Percentiles rank a stretch among this genome's conserved stretches.
phyloP scores from a whole-genome alignment of 2,113 vertebrate species.

The Varanus komodoensis region DNA sequence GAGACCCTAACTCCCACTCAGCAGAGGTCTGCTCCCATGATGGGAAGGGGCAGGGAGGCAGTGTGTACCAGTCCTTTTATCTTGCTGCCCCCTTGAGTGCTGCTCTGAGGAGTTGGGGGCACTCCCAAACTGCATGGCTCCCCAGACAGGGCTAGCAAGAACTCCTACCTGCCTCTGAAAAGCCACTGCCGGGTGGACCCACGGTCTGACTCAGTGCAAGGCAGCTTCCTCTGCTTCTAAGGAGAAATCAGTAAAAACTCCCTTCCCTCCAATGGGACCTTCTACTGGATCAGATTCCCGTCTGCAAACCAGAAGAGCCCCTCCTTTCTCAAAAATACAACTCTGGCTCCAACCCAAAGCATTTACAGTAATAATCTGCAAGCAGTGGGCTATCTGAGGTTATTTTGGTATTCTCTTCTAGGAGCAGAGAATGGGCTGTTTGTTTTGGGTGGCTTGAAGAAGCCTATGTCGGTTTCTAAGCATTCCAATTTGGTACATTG shows the following conservation, averaged over 20 bases:
- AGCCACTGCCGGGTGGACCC: too few species aligned
- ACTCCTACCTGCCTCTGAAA: too few species aligned
- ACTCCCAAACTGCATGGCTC: not conserved
- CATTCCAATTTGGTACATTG: constrained; percentile 31
- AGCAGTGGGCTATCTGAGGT: not conserved
- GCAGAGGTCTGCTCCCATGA: not conserved
- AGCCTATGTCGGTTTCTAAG: constrained; percentile 30
- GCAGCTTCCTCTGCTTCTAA: too few species aligned
- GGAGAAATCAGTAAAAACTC: not conserved
- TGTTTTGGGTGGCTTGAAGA: constrained; percentile 17
- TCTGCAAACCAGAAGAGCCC: too few species aligned
- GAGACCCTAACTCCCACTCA: not conserved
- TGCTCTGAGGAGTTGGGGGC: not conserved
- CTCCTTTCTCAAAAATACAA: not conserved
- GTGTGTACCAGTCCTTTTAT: not conserved
- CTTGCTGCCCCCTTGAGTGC: not conserved
- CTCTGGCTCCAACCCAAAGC: not conserved
- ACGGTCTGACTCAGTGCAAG: too few species aligned
- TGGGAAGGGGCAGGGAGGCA: not conserved
- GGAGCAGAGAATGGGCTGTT: not conserved
- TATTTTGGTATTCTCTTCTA: not conserved
- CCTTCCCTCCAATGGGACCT: not conserved
- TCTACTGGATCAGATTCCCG: too few species aligned
- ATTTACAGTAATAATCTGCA: not conserved
- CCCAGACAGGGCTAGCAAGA: too few species aligned